Conservation (phyloP, 2,888 invertebrate species). For the Sicus ferrugineus region DNA sequence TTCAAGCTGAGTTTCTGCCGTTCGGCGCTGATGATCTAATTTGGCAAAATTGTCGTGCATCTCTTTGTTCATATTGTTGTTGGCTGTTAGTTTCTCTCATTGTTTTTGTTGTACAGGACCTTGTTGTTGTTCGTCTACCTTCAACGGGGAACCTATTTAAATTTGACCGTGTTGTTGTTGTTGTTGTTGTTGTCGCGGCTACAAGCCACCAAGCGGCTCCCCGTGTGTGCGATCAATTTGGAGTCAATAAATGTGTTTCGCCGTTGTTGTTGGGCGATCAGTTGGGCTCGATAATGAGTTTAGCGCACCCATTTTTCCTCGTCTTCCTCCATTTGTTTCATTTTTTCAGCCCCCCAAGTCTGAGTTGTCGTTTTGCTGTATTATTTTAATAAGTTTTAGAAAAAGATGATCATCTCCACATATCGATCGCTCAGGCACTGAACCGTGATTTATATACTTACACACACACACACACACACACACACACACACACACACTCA, state of each 20-base stretch:
- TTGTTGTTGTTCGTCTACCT: conserved; percentile 33
- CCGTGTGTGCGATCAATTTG: conserved; percentile 54
- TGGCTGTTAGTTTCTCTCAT: neutral
- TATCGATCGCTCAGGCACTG: conserved; percentile 19
- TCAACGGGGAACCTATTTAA: conserved; percentile 36
- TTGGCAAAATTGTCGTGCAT: conserved; percentile 61
- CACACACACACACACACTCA: neutral
- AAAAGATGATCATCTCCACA: conserved; percentile 30
- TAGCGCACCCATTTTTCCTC: conserved; percentile 57
- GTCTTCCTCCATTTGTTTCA: neutral
- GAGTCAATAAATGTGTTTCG: conserved; percentile 30
- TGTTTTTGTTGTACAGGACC: conserved; percentile 32
- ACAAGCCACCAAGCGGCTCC: neutral
- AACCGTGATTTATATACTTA: conserved; percentile 32
- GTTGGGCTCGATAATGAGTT: conserved; percentile 61
- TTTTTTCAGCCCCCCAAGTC: conserved; percentile 7
- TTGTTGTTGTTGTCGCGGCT: conserved; percentile 5
- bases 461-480: neutral
- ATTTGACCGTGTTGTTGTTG: conserved; percentile 11
- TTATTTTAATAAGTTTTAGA: conserved; percentile 30
- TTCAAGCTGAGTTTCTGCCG: conserved; percentile 24
- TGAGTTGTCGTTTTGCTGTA: conserved; percentile 5
- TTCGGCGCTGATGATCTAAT: conserved; percentile 59
- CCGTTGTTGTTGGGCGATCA: conserved; percentile 50
- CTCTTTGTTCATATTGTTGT: conserved; percentile 30